Evolutionary conservation across 2,797 vertebrate genomes (phyloP), one percentile per base, ranked within the genome.

Genomic region (Remorina albescens): DNA sequence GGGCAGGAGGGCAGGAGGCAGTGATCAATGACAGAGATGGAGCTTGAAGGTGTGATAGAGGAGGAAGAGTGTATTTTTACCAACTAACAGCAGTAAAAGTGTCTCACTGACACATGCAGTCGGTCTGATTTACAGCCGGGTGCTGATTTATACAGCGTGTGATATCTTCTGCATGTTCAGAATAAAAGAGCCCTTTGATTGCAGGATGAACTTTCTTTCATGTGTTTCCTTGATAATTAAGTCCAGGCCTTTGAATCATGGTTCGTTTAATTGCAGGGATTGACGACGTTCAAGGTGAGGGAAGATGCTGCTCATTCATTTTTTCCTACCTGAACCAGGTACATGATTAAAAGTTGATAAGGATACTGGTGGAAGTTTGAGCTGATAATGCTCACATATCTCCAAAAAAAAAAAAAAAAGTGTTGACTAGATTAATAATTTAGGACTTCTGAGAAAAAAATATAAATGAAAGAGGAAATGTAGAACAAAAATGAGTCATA

Each of bases 71-170:
- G n/a, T n/a, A n/a, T n/a, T 44, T 13, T 13, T 41, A 61, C 62
- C 58, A 28, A 51, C 37, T 60, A 37, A 30, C 39, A 51, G 47
- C 65, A 32, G 54, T 18, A 18, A 50, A 58, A 69, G 37, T 44
- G 68, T 41, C n/a, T n/a, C 56, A 37, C 26, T 21, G 2, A 67
- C 26, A 55, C 32, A 74, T 36, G 41, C 50, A 28, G 21, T 41
- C n/a, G n/a, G 11, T 50, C 3, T 23, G 16, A 51, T 67, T 51
- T 15, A 66, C 19, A 58, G 64, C n/a, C 11, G n/a, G 30, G 23
- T n/a, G n/a, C 37, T 47, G 56, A 70, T 74, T 63, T 37, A 71
- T 36, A 60, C 5, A n/a, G n/a, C n/a, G n/a, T n/a, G n/a, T 25
- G 6, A 32, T 21, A 5, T 34, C 21, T 41, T 6, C 26, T 10